phyloP scores from a whole-genome alignment of 37 sponge, comb jelly and placozoan species.

The Aplysina aerophoba region DNA sequence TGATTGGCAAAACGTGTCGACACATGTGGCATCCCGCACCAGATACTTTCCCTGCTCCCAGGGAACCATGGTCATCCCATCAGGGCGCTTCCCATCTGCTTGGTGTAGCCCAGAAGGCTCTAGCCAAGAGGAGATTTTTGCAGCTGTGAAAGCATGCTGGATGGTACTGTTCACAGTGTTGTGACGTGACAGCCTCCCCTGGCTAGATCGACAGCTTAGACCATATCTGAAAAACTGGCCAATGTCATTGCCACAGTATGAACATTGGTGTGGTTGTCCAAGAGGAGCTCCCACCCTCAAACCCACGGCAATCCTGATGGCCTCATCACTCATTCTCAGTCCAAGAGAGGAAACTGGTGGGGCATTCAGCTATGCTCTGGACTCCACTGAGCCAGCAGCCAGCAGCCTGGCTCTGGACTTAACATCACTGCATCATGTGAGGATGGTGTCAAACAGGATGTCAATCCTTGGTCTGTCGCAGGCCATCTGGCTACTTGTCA shows the following conservation, averaged over 20 bases:
- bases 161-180: slow-evolving; percentile 41
- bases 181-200: slow-evolving; percentile 29
- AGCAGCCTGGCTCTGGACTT: slow-evolving; percentile 14
- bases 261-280: slow-evolving; percentile 43
- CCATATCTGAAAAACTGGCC: slow-evolving; percentile 35
- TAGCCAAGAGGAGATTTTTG: slow-evolving; percentile 38
- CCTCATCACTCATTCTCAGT: slow-evolving; percentile 24
- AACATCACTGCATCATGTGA: slow-evolving; percentile 11
- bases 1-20: too few species aligned
- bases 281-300: slow-evolving; percentile 45
- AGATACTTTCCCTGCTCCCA: too few species aligned
- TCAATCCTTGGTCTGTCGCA: slow-evolving; percentile 34
- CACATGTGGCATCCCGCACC: too few species aligned
- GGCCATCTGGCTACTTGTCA: slow-evolving; percentile 9
- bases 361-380: slow-evolving; percentile 43
- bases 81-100: too few species aligned
- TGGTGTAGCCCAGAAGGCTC: too few species aligned
- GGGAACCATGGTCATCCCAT: too few species aligned
- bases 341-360: slow-evolving; percentile 42
- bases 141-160: slow-evolving; percentile 37
- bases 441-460: slow-evolving; percentile 3
- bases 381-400: slow-evolving; percentile 27
- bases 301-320: slow-evolving; percentile 49
- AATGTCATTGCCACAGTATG: slow-evolving; percentile 41
- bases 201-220: slow-evolving; percentile 30